A percentile compares a stretch with the other conserved stretches of the same genome.
These are phyloP conservation scores for Chrysolina oricalcia DNA, from an alignment of 2,888 invertebrate genomes.

Conservation along the genomic window DNA sequence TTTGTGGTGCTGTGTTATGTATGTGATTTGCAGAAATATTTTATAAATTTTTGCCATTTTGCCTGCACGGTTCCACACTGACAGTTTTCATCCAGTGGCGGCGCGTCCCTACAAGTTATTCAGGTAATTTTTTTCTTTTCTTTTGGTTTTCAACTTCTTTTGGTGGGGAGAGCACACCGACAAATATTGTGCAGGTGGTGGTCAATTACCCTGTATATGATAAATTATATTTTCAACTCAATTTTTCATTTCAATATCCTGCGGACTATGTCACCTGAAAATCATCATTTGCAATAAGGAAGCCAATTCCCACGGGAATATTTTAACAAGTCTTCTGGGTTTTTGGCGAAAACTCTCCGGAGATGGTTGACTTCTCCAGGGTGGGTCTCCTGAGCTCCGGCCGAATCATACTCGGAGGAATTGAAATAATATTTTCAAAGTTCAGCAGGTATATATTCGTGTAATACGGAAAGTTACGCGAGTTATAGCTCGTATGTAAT, in stretches of 20 bases:
- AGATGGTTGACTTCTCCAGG: conserved; percentile 63
- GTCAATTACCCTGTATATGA: not conserved
- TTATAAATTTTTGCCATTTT: too few species aligned
- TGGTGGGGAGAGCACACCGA: too few species aligned
- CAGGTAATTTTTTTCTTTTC: too few species aligned
- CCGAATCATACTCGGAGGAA: conserved; percentile 65
- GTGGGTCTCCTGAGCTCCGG: conserved; percentile 61
- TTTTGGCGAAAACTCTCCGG: conserved; percentile 65
- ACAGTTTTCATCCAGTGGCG: too few species aligned
- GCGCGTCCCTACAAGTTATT: too few species aligned
- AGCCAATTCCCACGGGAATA: conserved; percentile 69
- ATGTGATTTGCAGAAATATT: too few species aligned
- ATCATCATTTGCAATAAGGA: conserved; percentile 62
- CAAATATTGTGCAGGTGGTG: too few species aligned
- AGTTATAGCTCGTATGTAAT: conserved; percentile 33
- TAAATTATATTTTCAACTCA: not conserved
- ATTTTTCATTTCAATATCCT: not conserved
- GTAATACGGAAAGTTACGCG: conserved; percentile 35
- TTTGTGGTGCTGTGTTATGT: too few species aligned
- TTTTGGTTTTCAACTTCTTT: too few species aligned
- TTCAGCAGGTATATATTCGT: conserved; percentile 49
- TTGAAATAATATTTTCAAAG: conserved; percentile 65
- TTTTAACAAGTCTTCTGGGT: conserved; percentile 70
- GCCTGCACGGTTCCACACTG: too few species aligned
- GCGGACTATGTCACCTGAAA: not conserved